Percentiles rank a stretch among this genome's conserved stretches.
These are phyloP conservation scores for Phortica variegata DNA, from an alignment of 1,140 invertebrate species.

Conservation along the genomic window DNA sequence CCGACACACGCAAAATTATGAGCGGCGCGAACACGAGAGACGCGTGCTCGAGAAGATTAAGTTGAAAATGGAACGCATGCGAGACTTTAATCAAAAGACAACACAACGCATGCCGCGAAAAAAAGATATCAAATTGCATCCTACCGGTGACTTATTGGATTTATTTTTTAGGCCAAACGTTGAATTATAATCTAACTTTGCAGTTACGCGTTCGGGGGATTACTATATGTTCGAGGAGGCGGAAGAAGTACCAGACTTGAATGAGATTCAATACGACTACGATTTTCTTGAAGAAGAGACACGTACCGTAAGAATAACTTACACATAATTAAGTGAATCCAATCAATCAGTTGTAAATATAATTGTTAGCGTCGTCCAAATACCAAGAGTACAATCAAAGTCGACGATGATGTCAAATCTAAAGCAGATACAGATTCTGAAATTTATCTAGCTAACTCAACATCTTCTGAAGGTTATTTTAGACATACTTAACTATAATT, in stretches of 20 bases:
- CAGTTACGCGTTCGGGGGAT: conserved; percentile 32
- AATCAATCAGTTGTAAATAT: not conserved
- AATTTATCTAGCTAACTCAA: conserved; percentile 8
- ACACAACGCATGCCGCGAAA: too few relatives aligned
- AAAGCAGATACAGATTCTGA: not conserved
- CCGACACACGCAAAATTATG: conserved; percentile 80
- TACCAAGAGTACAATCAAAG: conserved; percentile 10
- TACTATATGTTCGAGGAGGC: conserved; percentile 40
- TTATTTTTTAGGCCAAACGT: conserved; percentile 13
- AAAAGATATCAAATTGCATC: too few relatives aligned
- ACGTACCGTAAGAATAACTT: too few relatives aligned
- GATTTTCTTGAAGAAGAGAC: conserved; percentile 38
- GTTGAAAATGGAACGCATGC: conserved; percentile 94
- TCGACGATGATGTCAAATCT: conserved; percentile 2
- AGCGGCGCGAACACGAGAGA: conserved; percentile 83
- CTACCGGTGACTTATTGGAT: conserved; percentile 1
- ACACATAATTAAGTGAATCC: too few relatives aligned
- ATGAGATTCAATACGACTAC: conserved; percentile 25
- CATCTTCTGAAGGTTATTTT: too few relatives aligned
- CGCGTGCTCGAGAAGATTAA: conserved; percentile 89
- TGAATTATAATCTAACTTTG: conserved; percentile 31
- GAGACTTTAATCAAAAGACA: conserved; percentile 62
- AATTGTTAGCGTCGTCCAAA: not conserved
- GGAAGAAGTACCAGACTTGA: conserved; percentile 26
- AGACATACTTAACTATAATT: too few relatives aligned